A percentile compares a stretch with the other conserved stretches of the same genome.
These are phyloP conservation scores for Drosophila yooni DNA, from an alignment of 2,888 invertebrate genomes.

Conservation along the genomic window DNA sequence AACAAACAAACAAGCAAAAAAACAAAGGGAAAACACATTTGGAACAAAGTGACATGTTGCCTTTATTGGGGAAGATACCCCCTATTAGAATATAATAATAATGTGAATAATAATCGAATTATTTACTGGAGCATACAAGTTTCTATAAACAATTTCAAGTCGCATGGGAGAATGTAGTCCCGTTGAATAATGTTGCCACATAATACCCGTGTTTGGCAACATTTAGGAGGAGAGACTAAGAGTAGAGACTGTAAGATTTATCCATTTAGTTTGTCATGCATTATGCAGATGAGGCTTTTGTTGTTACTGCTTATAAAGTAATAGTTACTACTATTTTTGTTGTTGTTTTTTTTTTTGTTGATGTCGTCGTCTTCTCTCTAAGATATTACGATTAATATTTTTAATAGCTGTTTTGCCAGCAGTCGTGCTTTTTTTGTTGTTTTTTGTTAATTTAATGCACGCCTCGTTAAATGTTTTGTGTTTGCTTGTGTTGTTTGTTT, in stretches of 20 bases:
- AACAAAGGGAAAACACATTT: neutral
- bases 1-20: slow-evolving; percentile 12
- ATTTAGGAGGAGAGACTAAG: neutral
- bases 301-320: slow-evolving; percentile 26
- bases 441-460: slow-evolving; percentile 67
- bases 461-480: slow-evolving; percentile 74
- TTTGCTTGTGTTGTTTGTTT: too few species aligned
- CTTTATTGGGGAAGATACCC: neutral
- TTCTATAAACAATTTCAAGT: neutral
- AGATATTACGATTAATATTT: slow-evolving; percentile 75
- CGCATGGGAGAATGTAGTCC: fast-evolving
- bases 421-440: slow-evolving; percentile 8
- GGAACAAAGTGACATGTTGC: neutral
- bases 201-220: slow-evolving; percentile 20
- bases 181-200: neutral
- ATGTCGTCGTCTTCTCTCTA: slow-evolving; percentile 40
- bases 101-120: neutral
- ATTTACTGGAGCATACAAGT: neutral
- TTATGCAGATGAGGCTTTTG: slow-evolving; percentile 72
- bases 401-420: slow-evolving; percentile 50
- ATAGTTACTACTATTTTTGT: slow-evolving; percentile 16
- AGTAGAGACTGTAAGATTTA: slow-evolving; percentile 30
- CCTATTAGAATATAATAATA: neutral
- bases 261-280: slow-evolving; percentile 62
- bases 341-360: slow-evolving; percentile 20